Conservation (phyloP, 2,113 vertebrate species). For the Todiramphus chloris region DNA sequence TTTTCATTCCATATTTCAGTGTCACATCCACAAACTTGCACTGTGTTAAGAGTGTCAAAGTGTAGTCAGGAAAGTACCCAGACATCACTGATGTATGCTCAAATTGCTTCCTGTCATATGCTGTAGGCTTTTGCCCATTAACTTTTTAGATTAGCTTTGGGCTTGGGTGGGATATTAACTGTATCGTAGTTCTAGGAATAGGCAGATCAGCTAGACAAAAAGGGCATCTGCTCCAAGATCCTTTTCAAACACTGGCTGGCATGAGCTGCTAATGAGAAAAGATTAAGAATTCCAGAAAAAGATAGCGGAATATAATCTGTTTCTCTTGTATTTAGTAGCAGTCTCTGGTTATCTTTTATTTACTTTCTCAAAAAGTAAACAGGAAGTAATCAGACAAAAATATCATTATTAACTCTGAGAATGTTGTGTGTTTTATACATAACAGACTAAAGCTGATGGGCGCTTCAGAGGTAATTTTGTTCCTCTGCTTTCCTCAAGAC, state of each 20-base stretch:
- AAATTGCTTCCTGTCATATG: fast-evolving
- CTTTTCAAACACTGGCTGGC: not conserved
- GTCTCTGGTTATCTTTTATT: not conserved
- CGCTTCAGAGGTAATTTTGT: not conserved
- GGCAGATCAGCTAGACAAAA: not conserved
- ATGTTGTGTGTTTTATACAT: not conserved
- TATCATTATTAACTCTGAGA: not conserved
- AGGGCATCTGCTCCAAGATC: not conserved
- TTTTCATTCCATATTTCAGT: not conserved
- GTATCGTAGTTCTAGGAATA: not conserved
- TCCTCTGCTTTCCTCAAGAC: not conserved
- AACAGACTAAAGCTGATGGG: not conserved
- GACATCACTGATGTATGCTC: fast-evolving
- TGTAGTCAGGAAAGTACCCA: not conserved
- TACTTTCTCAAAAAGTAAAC: not conserved
- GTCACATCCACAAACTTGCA: not conserved
- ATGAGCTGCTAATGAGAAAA: not conserved
- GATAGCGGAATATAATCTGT: not conserved
- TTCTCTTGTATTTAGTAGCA: fast-evolving
- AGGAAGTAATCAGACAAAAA: not conserved
- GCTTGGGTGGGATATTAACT: not conserved
- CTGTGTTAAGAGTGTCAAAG: not conserved
- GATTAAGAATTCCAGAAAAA: not conserved
- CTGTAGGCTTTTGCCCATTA: not conserved
- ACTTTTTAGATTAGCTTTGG: not conserved